phyloP scores from a whole-genome alignment of 2,888 invertebrate species.

The Athalia circularis region DNA sequence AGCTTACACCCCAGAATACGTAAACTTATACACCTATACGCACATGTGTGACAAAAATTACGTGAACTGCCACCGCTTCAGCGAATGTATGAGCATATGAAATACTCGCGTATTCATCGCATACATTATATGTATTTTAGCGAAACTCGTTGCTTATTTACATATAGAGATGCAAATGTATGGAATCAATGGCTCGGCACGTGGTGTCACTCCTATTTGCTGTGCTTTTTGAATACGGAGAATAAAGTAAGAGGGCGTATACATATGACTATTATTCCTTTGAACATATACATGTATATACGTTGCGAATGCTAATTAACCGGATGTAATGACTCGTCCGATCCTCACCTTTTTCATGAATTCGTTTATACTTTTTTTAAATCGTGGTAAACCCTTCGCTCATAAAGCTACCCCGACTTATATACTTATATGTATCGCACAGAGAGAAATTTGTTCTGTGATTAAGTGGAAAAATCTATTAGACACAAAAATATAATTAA shows the following conservation, averaged over 20 bases:
- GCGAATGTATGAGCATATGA: neutral
- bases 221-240: neutral
- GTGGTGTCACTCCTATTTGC: constrained; percentile 20
- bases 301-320: no score
- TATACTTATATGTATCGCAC: no score
- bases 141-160: constrained; percentile 8
- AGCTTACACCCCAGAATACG: neutral
- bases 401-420: no score
- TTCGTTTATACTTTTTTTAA: no score
- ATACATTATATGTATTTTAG: neutral
- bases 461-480: no score
- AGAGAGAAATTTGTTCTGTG: no score
- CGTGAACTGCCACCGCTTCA: neutral
- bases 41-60: neutral
- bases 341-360: constrained; percentile 5
- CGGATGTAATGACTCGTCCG: neutral
- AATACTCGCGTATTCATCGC: neutral
- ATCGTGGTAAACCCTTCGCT: no score
- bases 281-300: no score
- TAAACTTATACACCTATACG: neutral
- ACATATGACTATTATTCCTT: no score
- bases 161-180: neutral
- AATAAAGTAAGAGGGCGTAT: no score
- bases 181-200: constrained; percentile 18
- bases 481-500: no score